Evolutionary conservation across 2,113 vertebrate genomes (phyloP).

Genomic region (Lepisosteus oculatus): DNA sequence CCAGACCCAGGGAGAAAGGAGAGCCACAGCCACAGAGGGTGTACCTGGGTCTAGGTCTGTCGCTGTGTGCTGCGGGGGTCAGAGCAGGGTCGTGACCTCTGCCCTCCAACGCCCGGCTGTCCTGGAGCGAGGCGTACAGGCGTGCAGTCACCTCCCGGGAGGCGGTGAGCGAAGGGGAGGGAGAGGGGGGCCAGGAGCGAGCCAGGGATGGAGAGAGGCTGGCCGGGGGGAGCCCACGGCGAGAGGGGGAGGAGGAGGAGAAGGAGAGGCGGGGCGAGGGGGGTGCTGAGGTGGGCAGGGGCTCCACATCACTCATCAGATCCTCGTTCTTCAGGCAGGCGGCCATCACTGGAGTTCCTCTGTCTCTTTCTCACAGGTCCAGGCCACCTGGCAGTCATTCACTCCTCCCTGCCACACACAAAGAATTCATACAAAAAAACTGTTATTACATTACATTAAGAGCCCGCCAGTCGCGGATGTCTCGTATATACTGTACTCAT

Average conservation of each 20-base stretch:
- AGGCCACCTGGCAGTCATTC: too few species aligned
- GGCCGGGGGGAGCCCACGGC: constrained; percentile 18
- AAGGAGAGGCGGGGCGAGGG: constrained; percentile 15
- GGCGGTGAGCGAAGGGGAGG: constrained; percentile 14
- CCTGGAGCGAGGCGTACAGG: constrained; percentile 64
- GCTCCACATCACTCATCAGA: constrained; percentile 57
- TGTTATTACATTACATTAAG: too few species aligned
- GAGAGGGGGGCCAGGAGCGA: constrained; percentile 25
- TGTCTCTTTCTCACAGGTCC: too few species aligned
- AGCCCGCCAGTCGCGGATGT: too few species aligned
- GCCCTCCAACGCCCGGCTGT: constrained; percentile 53
- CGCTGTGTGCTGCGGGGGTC: neutral
- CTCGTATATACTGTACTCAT: too few species aligned
- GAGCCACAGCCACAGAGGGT: neutral
- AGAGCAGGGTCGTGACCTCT: constrained; percentile 33
- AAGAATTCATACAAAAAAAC: too few species aligned
- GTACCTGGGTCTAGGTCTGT: constrained; percentile 20
- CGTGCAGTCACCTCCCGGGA: constrained; percentile 62
- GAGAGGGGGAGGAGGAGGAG: constrained; percentile 14
- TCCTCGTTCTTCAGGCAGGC: constrained; percentile 34
- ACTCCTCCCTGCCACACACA: too few species aligned
- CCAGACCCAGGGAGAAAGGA: neutral
- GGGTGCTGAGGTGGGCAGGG: constrained; percentile 27
- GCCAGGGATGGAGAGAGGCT: constrained; percentile 16
- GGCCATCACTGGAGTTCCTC: too few species aligned